These are phyloP conservation scores for Brachionichthys hirsutus DNA, from an alignment of 2,113 vertebrate species.

Conservation along the genomic window DNA sequence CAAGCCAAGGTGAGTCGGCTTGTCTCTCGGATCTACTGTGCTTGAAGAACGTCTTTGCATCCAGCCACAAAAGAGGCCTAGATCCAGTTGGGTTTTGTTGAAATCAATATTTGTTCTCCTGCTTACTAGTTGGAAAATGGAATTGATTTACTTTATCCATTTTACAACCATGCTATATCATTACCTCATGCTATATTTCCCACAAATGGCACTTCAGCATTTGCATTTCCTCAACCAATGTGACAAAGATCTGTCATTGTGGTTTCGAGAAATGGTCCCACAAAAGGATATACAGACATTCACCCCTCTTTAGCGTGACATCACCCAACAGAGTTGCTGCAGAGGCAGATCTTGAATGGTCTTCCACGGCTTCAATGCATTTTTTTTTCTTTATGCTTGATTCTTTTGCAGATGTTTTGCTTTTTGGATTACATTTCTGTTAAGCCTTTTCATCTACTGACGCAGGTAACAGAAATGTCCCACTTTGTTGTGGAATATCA, in stretches of 20 bases:
- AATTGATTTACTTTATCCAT: constrained; percentile 35
- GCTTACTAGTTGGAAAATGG: constrained; percentile 42
- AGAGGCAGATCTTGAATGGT: constrained; percentile 18
- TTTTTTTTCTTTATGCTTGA: constrained; percentile 54
- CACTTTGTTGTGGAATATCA: constrained; percentile 25
- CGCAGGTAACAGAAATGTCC: not conserved
- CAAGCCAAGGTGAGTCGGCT: constrained; percentile 90
- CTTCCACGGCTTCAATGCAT: constrained; percentile 39
- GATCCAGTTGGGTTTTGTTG: constrained; percentile 26
- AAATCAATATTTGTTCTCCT: constrained; percentile 37
- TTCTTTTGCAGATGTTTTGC: constrained; percentile 60
- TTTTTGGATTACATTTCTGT: constrained; percentile 40
- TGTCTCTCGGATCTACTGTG: constrained; percentile 1
- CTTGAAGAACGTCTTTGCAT: constrained; percentile 10
- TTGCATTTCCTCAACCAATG: constrained; percentile 16
- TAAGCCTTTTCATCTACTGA: constrained; percentile 34
- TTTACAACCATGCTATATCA: constrained; percentile 43
- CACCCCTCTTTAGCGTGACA: constrained; percentile 37
- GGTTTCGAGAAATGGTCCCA: constrained; percentile 6
- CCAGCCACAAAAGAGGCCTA: constrained; percentile 11
- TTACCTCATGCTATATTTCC: constrained; percentile 28
- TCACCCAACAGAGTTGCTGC: constrained; percentile 41
- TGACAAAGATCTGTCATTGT: constrained; percentile 13
- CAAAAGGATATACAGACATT: constrained; percentile 4
- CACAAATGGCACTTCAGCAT: constrained; percentile 27